Evolutionary conservation across 2,113 vertebrate genomes (phyloP).

Genomic region (Trematocara variabile): DNA sequence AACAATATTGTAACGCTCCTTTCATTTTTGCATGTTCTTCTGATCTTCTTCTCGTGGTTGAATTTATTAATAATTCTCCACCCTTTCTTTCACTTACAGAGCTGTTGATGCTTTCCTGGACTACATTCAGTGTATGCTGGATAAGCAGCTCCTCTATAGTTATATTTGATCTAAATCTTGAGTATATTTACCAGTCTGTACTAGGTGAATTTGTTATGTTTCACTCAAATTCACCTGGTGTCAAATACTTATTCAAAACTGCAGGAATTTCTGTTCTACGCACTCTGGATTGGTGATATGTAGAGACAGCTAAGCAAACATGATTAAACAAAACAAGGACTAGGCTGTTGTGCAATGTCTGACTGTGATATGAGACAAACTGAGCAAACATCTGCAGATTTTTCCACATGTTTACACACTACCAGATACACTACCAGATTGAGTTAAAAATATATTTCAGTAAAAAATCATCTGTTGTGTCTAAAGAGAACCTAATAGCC

Average conservation of each 20-base stretch:
- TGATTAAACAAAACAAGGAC: neutral
- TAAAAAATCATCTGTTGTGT: neutral
- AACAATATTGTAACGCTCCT: neutral
- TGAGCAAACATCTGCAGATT: constrained; percentile 23
- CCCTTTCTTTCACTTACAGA: neutral
- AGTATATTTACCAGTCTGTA: neutral
- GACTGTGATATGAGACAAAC: constrained; percentile 12
- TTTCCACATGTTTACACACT: neutral
- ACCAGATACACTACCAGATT: neutral
- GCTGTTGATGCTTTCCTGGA: neutral
- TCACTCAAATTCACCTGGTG: neutral
- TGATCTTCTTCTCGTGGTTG: neutral
- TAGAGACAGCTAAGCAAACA: constrained; percentile 43
- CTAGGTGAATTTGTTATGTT: neutral
- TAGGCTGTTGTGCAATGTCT: constrained; percentile 36
- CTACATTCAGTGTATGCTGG: neutral
- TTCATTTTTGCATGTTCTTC: neutral
- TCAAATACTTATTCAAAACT: neutral
- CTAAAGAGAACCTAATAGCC: neutral
- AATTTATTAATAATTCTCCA: neutral
- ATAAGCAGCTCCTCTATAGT: neutral
- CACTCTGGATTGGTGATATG: neutral
- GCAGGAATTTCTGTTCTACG: neutral
- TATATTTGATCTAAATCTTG: neutral
- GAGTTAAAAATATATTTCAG: neutral